A percentile compares a stretch with the other conserved stretches of the same genome.
Conservation (phyloP, 2,888 invertebrate species). For the Cancer borealis region DNA sequence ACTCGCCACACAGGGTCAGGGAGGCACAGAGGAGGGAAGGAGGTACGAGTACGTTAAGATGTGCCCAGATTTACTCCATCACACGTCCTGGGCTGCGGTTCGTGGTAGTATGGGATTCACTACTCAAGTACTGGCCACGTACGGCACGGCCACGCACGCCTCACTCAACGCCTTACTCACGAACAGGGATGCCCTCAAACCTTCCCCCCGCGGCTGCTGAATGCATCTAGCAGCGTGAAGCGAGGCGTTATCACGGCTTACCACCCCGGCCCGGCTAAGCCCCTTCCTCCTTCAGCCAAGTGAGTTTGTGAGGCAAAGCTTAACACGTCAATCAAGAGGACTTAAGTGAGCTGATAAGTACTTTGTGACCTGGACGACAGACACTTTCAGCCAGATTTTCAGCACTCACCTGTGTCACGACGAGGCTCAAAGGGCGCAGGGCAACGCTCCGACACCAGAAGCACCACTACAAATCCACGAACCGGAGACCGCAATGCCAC, state of each 20-base stretch:
- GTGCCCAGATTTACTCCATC: background rate
- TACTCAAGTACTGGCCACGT: constrained; percentile 16
- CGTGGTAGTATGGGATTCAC: background rate
- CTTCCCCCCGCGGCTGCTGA: background rate
- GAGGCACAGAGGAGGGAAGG: background rate
- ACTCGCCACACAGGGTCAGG: background rate
- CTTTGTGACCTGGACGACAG: background rate
- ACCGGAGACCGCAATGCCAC: constrained; percentile 20
- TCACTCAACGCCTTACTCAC: background rate
- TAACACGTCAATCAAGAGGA: background rate
- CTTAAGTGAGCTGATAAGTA: background rate
- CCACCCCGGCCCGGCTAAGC: background rate
- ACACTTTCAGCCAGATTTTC: background rate
- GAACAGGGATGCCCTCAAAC: background rate
- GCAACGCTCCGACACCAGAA: background rate
- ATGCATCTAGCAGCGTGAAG: background rate
- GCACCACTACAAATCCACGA: constrained; percentile 38
- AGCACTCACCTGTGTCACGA: constrained; percentile 5
- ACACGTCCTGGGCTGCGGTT: background rate
- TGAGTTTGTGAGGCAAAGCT: background rate
- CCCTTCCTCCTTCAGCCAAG: background rate
- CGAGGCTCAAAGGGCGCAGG: background rate
- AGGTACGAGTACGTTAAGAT: background rate
- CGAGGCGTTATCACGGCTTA: background rate
- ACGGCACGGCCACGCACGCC: background rate